Percentiles rank a stretch among this genome's conserved stretches.
phyloP scores from a whole-genome alignment of 2,888 invertebrate species.

The Phaonia tiefii region DNA sequence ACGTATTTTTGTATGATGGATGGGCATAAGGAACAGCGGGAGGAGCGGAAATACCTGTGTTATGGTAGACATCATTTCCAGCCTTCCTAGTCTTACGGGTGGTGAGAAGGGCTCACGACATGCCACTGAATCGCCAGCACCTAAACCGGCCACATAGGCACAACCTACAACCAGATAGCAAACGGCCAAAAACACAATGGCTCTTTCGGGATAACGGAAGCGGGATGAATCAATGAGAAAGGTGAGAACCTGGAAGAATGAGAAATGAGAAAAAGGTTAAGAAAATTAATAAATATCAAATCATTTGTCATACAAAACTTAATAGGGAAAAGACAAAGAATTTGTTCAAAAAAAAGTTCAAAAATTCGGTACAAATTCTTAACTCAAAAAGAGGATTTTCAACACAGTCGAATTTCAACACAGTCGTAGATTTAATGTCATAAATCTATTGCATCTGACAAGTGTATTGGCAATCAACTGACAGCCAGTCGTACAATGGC shows the following conservation, averaged over 20 bases:
- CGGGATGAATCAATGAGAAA: constrained; percentile 96
- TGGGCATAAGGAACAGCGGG: neutral
- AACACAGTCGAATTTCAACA: no score
- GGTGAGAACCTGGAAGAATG: constrained; percentile 87
- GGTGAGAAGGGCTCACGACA: constrained; percentile 91
- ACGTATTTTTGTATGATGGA: constrained; percentile 2
- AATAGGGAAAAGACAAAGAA: constrained; percentile 15
- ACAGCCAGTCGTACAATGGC: no score
- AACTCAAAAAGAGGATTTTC: no score
- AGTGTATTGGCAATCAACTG: no score
- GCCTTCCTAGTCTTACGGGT: constrained; percentile 85
- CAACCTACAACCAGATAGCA: constrained; percentile 97
- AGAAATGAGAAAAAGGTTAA: constrained; percentile 47
- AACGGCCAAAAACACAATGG: constrained; percentile 97
- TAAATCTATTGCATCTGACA: no score
- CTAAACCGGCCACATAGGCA: constrained; percentile 93
- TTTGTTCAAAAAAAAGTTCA: no score
- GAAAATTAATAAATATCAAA: constrained; percentile 31
- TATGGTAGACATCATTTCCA: constrained; percentile 90
- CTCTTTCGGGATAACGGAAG: constrained; percentile 98
- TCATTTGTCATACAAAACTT: constrained; percentile 8
- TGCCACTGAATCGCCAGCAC: constrained; percentile 90
- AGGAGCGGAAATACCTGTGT: constrained; percentile 86
- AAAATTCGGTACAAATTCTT: no score
- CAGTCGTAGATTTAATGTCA: no score